Evolutionary conservation across 1,140 invertebrate genomes (phyloP), one percentile per base, ranked within the genome.

Genomic region (Brachionus asplanchnoidis): DNA sequence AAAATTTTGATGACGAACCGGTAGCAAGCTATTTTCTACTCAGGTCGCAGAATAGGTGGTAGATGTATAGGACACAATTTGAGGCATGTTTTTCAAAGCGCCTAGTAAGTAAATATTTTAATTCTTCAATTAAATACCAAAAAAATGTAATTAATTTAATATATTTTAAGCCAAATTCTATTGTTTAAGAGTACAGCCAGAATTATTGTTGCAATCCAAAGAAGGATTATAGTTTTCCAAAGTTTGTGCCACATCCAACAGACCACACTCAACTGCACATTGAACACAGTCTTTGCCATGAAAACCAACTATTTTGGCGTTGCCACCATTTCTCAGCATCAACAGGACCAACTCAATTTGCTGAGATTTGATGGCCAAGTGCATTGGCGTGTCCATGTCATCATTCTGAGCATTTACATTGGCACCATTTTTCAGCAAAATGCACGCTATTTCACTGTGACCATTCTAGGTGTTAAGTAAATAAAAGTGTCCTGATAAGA

Each of bases 361-460:
- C 66, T 84, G 82, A 36, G 82, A 68, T 70, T 60, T 50, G 12
- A 73, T 70, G 7, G 82, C 82, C 50, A 84, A 84, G 40, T 70
- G 82, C 82, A 84, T 70, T 26, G 84, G 46, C 36, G 66, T 84
- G 60, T 84, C 84, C 44, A 42, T 17, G 56, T 84, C 84, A 42
- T 84, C 84, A 28, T 84, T 84, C 20, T 60, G 42, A n/a, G 36
- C 28, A 44, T 85, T 75, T 17, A 85, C n/a, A 28, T 78, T 56
- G 12, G 73, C 84, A 1, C 84, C 84, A 70, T 78, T n/a, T 50
- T 79, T 85, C 9, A 85, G 8, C n/a, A 85, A 23, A 42, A 78
- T 50, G 32, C 26, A n/a, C n/a, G 46, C 84, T 32, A 85, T 56
- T 42, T 85, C 75, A 46, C 53, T 26, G 36, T 78, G 84, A 20